Base-by-base conservation (phyloP, 2,113 vertebrate species). In the Nesospiza acunhae region DNA sequence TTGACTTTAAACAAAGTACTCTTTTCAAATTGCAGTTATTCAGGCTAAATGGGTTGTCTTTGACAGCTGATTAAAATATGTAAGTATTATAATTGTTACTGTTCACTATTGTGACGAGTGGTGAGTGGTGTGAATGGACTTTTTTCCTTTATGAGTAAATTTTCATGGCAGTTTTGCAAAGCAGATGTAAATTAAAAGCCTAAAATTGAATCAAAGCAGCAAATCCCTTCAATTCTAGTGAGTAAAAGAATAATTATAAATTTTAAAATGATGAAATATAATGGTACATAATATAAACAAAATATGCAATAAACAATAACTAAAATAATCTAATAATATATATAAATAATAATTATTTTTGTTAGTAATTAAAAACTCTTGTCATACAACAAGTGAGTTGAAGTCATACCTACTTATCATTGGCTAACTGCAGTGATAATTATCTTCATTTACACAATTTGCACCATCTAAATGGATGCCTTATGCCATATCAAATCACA, bases 111-210 rank as follows among this genome's bases (percentile, higher is more conserved):
- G 33, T 83, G 46, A 86, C 28, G 26, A 87, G 41, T 39, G 47
- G 21, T 28, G 26, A 87, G 41, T 39, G 47, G 21, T 21, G 15
- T 80, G 83, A 87, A 88, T 63, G 50, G 42, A n/a, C 37, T 50
- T 87, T 75, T 82, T 87, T 30, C 24, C 23, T 55, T 26, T 52
- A 16, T 47, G 49, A 42, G 37, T 83, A 89, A 68, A 85, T 90
- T 90, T 90, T 91, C 37, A 76, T 79, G 37, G 39, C 33, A 85
- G 50, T 76, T 95, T 87, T 93, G 55, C 37, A 85, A 93, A 84
- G 23, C 15, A 72, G 72, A 84, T 82, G 26, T 87, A 92, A 94
- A 68, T 84, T 78, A 87, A 78, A 95, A 92, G 44, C 22, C 26
- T 62, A 60, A 33, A 63, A 79, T 84, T 78, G 78, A 91, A 90